phyloP scores from a whole-genome alignment of 2,797 vertebrate species.

The Notolabrus celidotus region DNA sequence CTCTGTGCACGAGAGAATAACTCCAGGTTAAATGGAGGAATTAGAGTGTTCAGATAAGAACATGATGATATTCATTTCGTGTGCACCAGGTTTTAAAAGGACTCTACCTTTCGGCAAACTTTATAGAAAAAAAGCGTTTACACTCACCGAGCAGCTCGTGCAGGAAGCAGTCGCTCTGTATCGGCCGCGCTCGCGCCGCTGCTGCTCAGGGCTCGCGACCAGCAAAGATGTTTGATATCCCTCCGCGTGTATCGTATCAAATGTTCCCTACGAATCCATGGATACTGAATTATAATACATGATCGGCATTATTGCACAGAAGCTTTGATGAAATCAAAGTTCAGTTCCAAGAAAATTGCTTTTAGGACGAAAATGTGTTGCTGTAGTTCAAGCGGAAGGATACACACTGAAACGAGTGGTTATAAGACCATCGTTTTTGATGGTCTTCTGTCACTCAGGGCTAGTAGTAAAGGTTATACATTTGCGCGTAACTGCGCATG shows the following conservation, averaged over 20 bases:
- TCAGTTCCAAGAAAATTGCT: fast-evolving
- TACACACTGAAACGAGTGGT: constrained; percentile 32
- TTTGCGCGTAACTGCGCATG: constrained; percentile 26
- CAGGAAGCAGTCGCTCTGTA: constrained; percentile 70
- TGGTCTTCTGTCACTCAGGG: constrained; percentile 71
- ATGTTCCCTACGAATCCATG: fast-evolving
- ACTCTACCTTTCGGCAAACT: neutral
- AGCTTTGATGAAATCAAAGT: fast-evolving
- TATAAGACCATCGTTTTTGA: constrained; percentile 86
- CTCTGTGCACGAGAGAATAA: constrained; percentile 3
- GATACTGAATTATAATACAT: fast-evolving
- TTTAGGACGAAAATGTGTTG: neutral
- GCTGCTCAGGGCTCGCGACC: constrained; percentile 11
- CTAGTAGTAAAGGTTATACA: neutral
- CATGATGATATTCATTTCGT: fast-evolving
- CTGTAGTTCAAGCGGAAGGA: constrained; percentile 79
- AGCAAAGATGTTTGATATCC: constrained; percentile 46
- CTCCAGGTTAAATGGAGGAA: fast-evolving
- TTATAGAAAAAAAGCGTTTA: constrained; percentile 38
- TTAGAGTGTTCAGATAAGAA: neutral
- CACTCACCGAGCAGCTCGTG: constrained; percentile 74
- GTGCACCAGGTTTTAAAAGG: fast-evolving
- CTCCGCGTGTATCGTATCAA: constrained; percentile 36
- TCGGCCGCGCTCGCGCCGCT: constrained; percentile 57
- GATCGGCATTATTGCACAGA: fast-evolving